A percentile compares a stretch with the other conserved stretches of the same genome.
phyloP scores from a whole-genome alignment of 2,113 vertebrate species.

The Pachyramphus minor region DNA sequence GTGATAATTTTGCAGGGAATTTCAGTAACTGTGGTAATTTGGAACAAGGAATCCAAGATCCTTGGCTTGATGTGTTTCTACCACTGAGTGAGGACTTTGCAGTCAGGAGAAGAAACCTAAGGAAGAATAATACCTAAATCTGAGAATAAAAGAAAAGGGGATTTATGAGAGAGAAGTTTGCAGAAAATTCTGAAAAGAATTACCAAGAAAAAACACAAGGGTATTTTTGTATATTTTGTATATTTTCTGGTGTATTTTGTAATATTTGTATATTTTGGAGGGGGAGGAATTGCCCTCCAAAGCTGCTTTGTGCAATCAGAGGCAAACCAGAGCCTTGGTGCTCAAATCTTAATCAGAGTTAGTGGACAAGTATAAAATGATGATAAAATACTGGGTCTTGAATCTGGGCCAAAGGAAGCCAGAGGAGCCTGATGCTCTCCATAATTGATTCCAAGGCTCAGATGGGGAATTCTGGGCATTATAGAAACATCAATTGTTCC shows the following conservation, averaged over 20 bases:
- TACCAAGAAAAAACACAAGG: neutral
- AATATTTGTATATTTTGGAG: neutral
- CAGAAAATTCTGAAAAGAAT: neutral
- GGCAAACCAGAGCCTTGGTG: neutral
- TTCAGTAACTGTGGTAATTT: neutral
- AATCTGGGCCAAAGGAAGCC: slow-evolving; percentile 40
- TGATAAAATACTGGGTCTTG: slow-evolving; percentile 22
- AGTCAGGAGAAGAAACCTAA: neutral
- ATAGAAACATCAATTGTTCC: slow-evolving; percentile 51
- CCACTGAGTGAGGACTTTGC: neutral
- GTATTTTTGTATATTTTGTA: no score
- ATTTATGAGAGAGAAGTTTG: neutral
- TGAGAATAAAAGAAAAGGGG: neutral
- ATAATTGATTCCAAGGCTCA: slow-evolving; percentile 58
- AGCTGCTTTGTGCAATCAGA: neutral
- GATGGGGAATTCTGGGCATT: slow-evolving; percentile 44
- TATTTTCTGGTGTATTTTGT: no score
- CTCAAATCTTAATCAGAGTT: slow-evolving; percentile 30
- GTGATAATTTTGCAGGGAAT: neutral
- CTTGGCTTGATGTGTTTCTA: neutral
- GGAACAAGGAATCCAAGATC: neutral
- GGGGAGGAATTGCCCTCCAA: neutral
- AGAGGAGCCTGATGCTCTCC: slow-evolving; percentile 31
- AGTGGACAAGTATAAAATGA: slow-evolving; percentile 11
- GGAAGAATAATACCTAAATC: neutral